phyloP scores from a whole-genome alignment of 2,113 vertebrate genomes.

The Scytalopus superciliaris region DNA sequence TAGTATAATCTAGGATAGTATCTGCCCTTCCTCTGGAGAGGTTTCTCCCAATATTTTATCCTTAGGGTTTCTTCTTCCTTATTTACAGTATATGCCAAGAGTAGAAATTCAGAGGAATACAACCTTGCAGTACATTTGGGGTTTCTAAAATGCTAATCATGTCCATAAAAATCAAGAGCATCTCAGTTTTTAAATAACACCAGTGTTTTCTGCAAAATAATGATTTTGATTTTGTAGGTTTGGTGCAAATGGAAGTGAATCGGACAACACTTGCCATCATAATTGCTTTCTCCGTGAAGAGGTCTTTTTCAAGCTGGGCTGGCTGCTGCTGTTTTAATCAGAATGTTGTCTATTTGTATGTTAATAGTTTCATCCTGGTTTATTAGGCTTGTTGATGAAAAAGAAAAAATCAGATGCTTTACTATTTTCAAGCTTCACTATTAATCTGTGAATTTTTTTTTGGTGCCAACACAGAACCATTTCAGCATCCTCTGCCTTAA shows the following conservation, averaged over 20 bases:
- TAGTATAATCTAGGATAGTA: neutral
- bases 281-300: constrained; percentile 67
- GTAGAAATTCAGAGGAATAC: neutral
- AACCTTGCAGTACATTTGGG: neutral
- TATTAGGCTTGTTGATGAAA: constrained; percentile 75
- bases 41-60: neutral
- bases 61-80: neutral
- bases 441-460: constrained; percentile 64
- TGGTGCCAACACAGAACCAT: constrained; percentile 49
- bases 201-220: constrained; percentile 23
- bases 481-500: constrained; percentile 67
- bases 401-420: constrained; percentile 74
- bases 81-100: neutral
- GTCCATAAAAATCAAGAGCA: neutral
- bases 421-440: constrained; percentile 63
- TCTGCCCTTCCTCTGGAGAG: neutral
- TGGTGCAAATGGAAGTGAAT: constrained; percentile 54
- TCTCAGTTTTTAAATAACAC: neutral
- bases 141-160: neutral
- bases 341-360: constrained; percentile 79
- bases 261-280: constrained; percentile 40
- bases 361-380: constrained; percentile 77
- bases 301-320: constrained; percentile 63
- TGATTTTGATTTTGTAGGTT: constrained; percentile 62
- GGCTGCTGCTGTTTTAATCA: constrained; percentile 75